Conservation (phyloP, 2,888 invertebrate species). For the Plagodis pulveraria region DNA sequence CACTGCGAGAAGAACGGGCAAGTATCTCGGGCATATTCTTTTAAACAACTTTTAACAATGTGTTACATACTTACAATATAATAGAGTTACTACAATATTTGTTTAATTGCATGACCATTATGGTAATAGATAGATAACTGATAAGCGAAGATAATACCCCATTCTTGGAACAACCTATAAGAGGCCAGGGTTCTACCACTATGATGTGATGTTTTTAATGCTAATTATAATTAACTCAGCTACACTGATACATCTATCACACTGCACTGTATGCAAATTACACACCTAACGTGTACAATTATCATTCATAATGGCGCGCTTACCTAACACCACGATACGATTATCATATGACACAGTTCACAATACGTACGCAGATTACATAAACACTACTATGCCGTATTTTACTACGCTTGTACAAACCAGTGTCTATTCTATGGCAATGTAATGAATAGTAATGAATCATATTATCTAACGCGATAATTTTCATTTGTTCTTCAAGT, state of each 20-base stretch:
- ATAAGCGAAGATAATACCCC: no score
- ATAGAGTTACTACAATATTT: no score
- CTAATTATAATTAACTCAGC: no score
- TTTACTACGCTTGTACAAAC: neutral
- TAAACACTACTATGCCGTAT: neutral
- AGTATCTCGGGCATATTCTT: no score
- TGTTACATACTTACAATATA: no score
- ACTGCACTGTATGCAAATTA: conserved; percentile 13
- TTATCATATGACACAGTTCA: conserved; percentile 35
- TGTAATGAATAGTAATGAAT: conserved; percentile 21
- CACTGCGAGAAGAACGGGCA: no score
- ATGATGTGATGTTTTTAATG: no score
- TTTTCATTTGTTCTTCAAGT: conserved; percentile 19
- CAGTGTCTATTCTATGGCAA: neutral
- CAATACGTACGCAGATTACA: conserved; percentile 5
- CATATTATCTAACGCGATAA: conserved; percentile 28
- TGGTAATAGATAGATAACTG: no score
- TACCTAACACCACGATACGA: conserved; percentile 26
- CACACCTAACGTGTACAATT: conserved; percentile 3
- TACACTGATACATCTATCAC: neutral
- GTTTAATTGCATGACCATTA: no score
- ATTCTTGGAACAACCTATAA: no score
- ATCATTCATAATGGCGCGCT: conserved; percentile 24
- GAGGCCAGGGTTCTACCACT: no score
- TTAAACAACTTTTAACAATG: no score